Evolutionary conservation across 35 echinoderm and acorn worm genomes (phyloP).

Genomic region (Acanthaster planci): DNA sequence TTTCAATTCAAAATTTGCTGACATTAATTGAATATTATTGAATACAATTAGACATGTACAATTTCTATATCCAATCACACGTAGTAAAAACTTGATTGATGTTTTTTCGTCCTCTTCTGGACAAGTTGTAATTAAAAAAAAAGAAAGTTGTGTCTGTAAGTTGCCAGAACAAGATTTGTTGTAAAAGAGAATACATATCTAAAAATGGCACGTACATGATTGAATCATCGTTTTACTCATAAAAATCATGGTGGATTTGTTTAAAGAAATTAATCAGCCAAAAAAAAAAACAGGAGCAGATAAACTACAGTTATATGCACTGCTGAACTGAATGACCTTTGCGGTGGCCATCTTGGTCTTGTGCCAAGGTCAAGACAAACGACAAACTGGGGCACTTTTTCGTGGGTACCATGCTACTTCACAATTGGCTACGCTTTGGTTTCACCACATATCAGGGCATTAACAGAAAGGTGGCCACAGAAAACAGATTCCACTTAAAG

Average conservation of each 20-base stretch:
- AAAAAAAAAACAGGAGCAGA: too few species aligned
- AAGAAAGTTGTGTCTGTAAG: background rate
- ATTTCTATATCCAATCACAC: background rate
- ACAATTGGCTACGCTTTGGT: too few species aligned
- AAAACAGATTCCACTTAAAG: too few species aligned
- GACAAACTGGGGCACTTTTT: too few species aligned
- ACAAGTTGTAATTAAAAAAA: background rate
- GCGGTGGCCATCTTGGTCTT: too few species aligned
- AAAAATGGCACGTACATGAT: background rate
- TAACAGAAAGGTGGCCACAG: too few species aligned
- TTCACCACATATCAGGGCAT: too few species aligned
- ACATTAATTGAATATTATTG: background rate
- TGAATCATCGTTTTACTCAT: background rate
- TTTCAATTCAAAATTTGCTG: background rate
- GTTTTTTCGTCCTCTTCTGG: background rate
- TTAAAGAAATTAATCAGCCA: background rate
- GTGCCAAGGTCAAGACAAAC: too few species aligned
- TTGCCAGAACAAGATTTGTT: background rate
- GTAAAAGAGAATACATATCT: background rate
- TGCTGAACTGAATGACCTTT: too few species aligned
- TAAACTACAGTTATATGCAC: too few species aligned
- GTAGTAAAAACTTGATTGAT: conserved; percentile 5
- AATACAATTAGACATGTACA: conserved; percentile 17
- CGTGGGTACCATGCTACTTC: too few species aligned
- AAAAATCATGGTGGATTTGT: background rate